Conservation (phyloP, 2,888 invertebrate genomes). For the Toxonevra muliebris region DNA sequence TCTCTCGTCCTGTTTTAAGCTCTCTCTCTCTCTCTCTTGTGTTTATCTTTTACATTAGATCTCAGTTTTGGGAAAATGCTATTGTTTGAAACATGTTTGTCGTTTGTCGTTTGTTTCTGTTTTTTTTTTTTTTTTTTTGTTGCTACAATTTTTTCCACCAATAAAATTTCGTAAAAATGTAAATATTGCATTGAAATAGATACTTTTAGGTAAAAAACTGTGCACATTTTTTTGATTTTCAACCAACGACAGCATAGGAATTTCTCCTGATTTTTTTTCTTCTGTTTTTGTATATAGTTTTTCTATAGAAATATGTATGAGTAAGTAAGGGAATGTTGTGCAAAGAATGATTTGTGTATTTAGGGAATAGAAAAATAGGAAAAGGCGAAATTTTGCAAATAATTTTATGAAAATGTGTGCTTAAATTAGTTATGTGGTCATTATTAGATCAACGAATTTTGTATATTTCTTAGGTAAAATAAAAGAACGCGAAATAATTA, state of each 20-base stretch:
- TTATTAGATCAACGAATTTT: too few species aligned
- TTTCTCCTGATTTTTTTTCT: constrained; percentile 42
- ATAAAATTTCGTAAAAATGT: constrained; percentile 56
- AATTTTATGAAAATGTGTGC: too few species aligned
- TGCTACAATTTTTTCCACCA: constrained; percentile 49
- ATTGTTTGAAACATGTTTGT: constrained; percentile 33
- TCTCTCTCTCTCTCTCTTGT: neutral
- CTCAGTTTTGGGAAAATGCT: constrained; percentile 15
- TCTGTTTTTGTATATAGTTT: constrained; percentile 6
- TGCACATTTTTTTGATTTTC: constrained; percentile 22
- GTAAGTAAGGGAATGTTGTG: constrained; percentile 19
- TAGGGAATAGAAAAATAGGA: neutral
- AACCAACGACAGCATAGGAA: constrained; percentile 52
- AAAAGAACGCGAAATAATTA: too few species aligned
- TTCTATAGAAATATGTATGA: neutral
- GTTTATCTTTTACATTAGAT: constrained; percentile 12
- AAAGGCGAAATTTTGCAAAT: too few species aligned
- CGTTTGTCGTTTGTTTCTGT: constrained; percentile 31
- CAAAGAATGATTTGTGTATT: constrained; percentile 24
- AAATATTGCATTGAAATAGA: constrained; percentile 52
- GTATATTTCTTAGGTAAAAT: too few species aligned
- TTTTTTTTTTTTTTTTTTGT: constrained; percentile 37
- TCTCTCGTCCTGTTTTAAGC: constrained; percentile 20
- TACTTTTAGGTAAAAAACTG: constrained; percentile 57
- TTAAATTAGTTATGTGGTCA: too few species aligned